Base-by-base conservation (phyloP, 1,140 invertebrate genomes). In the Mamestra configurata region DNA sequence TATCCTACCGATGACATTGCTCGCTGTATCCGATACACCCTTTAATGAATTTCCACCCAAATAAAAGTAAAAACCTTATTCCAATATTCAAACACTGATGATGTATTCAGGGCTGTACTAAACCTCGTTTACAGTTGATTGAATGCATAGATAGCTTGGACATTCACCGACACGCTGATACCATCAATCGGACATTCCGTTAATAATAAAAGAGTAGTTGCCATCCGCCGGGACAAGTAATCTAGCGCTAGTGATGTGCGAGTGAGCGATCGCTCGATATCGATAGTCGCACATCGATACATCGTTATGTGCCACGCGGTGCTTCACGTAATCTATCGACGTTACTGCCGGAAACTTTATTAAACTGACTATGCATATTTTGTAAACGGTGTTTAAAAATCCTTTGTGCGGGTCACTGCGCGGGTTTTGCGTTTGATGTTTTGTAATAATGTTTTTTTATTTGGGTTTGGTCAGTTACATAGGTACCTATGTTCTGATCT, bases 141-240 rank as follows among this genome's bases (percentile, higher is more conserved):
- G 51, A 53, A 53, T 22, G 51, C 7, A 43, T 11, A 1, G 11
- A 43, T 22, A 22, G 1, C 10, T 53, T 4, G 18, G 27, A 31
- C 27, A 31, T n/a, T n/a, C 20, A 8, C 20, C 8, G 20, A 53
- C 20, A n/a, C 53, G 11, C 53, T 55, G 53, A 24, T 55, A 55
- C 22, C 53, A 55, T 55, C 53, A 11, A 55, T 24, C 53, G 53
- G 22, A 61, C 57, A 31, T 31, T 61, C 15, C 27, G 27, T 61
- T 35, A 61, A 35, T 61, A 61, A 61, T 61, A 61, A 61, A 61
- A 61, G 15, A 35, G 57, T 61, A 35, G 57, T 61, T 61, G 57
- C 31, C 4, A 61, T 13, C 13, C 7, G 15, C 20, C 57, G 57
- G 57, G 27, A 61, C 27, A 35, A 55, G 53, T 55, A 55, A 24